Evolutionary conservation across 35 echinoderm and acorn worm genomes (phyloP).

Genomic region (Diadema setosum): DNA sequence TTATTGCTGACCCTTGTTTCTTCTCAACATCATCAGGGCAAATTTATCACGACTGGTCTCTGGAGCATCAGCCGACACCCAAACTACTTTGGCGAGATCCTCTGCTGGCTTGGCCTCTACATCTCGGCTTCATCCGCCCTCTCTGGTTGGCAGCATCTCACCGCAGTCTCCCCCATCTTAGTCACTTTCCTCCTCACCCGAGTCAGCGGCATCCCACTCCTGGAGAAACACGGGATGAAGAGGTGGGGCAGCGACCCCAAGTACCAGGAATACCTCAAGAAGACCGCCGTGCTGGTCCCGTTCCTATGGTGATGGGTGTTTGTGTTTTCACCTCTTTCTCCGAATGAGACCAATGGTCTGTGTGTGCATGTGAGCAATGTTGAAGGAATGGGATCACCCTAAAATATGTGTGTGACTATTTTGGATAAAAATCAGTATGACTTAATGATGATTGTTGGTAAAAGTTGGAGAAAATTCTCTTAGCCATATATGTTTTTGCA

Average conservation of each 20-base stretch:
- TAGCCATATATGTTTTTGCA: no score
- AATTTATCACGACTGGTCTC: slow-evolving; percentile 83
- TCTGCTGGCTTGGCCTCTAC: slow-evolving; percentile 83
- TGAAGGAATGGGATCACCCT: no score
- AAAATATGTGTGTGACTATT: no score
- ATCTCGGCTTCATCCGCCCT: slow-evolving; percentile 78
- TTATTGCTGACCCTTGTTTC: no score
- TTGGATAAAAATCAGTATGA: no score
- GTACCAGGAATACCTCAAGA: slow-evolving; percentile 74
- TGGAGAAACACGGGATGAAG: slow-evolving; percentile 85
- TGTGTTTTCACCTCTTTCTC: no score
- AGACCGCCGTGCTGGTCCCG: slow-evolving; percentile 73
- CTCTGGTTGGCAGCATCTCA: slow-evolving; percentile 64
- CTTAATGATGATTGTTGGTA: no score
- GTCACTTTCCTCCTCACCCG: slow-evolving; percentile 71
- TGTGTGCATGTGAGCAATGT: no score
- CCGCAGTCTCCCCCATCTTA: slow-evolving; percentile 82
- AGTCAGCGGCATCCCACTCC: slow-evolving; percentile 74
- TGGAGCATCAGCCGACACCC: slow-evolving; percentile 97
- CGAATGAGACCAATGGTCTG: no score
- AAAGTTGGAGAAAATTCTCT: no score
- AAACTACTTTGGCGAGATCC: slow-evolving; percentile 93
- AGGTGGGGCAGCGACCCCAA: slow-evolving; percentile 60
- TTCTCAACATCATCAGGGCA: slow-evolving; percentile 25
- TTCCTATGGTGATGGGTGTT: slow-evolving; percentile 55